These are phyloP conservation scores for Xenops minutus DNA, from an alignment of 2,797 vertebrate genomes.

Conservation along the genomic window DNA sequence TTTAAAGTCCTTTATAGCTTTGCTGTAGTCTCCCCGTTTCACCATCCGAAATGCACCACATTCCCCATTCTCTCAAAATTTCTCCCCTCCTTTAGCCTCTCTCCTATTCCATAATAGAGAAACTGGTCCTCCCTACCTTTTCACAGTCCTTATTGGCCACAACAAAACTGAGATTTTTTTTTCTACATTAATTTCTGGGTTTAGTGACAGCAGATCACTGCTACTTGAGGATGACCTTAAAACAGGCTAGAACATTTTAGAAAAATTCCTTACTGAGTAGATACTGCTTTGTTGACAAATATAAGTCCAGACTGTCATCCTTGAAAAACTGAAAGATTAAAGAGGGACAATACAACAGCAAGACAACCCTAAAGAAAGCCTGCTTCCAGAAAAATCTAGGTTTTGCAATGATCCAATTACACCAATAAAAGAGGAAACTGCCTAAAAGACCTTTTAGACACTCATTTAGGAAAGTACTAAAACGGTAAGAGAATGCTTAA, in stretches of 20 bases:
- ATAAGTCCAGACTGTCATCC: not conserved
- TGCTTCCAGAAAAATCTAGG: not conserved
- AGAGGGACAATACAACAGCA: fast-evolving
- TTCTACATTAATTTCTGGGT: not conserved
- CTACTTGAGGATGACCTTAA: not conserved
- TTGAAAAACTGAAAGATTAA: not conserved
- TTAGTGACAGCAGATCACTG: not conserved
- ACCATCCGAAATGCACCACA: not conserved
- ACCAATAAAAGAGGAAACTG: not conserved
- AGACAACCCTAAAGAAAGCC: not conserved
- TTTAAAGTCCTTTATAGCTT: not conserved
- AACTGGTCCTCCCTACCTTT: not conserved
- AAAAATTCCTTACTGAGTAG: not conserved
- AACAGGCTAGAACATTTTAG: not conserved
- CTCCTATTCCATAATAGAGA: not conserved
- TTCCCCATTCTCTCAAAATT: not conserved
- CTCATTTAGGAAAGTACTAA: not conserved
- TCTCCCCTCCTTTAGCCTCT: not conserved
- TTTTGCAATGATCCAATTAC: not conserved
- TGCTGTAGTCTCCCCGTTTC: not conserved
- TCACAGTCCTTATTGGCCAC: not conserved
- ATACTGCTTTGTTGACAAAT: not conserved
- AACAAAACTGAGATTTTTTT: not conserved
- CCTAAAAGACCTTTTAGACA: not conserved
- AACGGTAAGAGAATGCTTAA: not conserved